phyloP scores from a whole-genome alignment of 2,113 vertebrate species.

The Laterallus jamaicensis region DNA sequence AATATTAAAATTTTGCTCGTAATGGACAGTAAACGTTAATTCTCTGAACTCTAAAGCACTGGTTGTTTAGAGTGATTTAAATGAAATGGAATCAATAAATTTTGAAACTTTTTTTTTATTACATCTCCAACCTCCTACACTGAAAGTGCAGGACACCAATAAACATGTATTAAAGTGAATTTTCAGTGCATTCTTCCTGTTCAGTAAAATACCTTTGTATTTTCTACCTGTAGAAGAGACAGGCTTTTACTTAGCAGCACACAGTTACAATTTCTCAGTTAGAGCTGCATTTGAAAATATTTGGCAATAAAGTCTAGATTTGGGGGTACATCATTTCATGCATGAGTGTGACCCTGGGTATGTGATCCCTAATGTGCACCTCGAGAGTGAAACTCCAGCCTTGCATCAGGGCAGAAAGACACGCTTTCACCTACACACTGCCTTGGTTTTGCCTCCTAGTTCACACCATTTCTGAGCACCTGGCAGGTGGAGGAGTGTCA shows the following conservation, averaged over 20 bases:
- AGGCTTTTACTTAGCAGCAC: background rate
- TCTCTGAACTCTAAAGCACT: slow-evolving; percentile 57
- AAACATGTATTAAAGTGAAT: slow-evolving; percentile 58
- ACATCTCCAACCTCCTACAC: slow-evolving; percentile 62
- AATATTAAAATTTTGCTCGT: slow-evolving; percentile 65
- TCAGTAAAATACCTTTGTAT: background rate
- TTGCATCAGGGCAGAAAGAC: background rate
- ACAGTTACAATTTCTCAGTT: background rate
- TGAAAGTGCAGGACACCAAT: slow-evolving; percentile 59
- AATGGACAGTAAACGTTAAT: slow-evolving; percentile 39
- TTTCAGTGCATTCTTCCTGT: slow-evolving; percentile 15
- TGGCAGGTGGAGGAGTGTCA: background rate
- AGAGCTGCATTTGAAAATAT: background rate
- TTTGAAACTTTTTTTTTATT: slow-evolving; percentile 50
- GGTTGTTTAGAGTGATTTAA: slow-evolving; percentile 64
- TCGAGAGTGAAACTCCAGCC: background rate
- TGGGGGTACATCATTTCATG: background rate
- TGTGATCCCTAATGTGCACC: background rate
- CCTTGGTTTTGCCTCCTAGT: background rate
- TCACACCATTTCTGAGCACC: background rate
- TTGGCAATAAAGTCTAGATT: background rate
- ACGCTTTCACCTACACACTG: background rate
- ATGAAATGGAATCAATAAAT: slow-evolving; percentile 52
- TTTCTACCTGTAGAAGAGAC: background rate
- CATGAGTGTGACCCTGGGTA: background rate